Evolutionary conservation across 2,113 vertebrate genomes (phyloP).

Genomic region (Gila orcuttii): DNA sequence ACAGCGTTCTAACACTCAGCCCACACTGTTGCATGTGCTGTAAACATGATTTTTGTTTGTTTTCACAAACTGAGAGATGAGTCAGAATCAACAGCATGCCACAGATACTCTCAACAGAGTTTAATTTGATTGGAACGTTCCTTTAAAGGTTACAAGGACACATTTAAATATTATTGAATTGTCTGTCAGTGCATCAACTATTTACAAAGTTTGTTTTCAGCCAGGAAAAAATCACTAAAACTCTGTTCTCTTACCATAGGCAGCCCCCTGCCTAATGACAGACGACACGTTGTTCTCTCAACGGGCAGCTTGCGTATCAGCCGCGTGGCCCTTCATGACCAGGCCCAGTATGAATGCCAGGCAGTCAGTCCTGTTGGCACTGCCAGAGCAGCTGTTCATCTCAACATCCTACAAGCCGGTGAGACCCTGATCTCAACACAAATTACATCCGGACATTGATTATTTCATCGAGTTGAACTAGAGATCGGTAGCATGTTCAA

Average conservation of each 20-base stretch:
- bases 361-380: constrained; percentile 92
- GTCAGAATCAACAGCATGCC: background rate
- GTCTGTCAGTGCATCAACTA: background rate
- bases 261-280: constrained; percentile 87
- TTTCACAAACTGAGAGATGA: background rate
- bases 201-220: background rate
- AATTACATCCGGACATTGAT: background rate
- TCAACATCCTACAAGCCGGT: constrained; percentile 92
- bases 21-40: background rate
- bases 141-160: background rate
- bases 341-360: constrained; percentile 97
- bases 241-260: constrained; percentile 67
- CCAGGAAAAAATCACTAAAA: background rate
- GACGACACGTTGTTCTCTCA: constrained; percentile 86
- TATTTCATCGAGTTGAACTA: background rate
- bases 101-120: background rate
- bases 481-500: background rate
- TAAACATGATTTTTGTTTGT: background rate
- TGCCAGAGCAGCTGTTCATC: constrained; percentile 79
- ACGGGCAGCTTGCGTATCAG: constrained; percentile 88
- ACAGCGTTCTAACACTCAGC: background rate
- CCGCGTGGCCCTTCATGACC: constrained; percentile 88
- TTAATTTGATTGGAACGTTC: background rate
- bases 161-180: background rate
- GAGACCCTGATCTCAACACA: constrained; percentile 38